These are phyloP conservation scores for Thecocarcelia acutangulata DNA, from an alignment of 2,888 invertebrate species.

Conservation along the genomic window DNA sequence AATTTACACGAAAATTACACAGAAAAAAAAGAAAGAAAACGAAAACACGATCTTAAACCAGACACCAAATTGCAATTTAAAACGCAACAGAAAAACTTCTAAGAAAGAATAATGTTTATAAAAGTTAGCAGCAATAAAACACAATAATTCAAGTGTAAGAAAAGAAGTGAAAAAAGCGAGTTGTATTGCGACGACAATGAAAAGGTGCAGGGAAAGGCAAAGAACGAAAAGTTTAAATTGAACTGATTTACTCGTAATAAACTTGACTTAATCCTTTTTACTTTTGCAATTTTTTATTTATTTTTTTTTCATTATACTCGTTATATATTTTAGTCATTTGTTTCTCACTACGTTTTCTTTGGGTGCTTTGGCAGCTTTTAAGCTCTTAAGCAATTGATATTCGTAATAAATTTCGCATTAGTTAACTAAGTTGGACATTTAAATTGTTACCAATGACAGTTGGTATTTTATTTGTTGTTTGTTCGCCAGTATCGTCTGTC, in stretches of 20 bases:
- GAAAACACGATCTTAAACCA: background rate
- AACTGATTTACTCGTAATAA: conserved; percentile 47
- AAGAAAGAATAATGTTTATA: conserved; percentile 58
- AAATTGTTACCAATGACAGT: conserved; percentile 75
- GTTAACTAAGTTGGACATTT: conserved; percentile 77
- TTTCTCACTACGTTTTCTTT: conserved; percentile 1
- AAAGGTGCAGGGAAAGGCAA: background rate
- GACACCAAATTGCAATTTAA: conserved; percentile 15
- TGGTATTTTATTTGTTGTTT: conserved; percentile 62
- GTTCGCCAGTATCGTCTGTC: background rate
- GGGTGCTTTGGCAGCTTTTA: background rate
- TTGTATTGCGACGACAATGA: background rate
- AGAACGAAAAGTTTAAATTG: conserved; percentile 12
- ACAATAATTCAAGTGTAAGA: conserved; percentile 45
- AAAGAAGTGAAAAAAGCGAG: background rate
- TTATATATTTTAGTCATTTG: conserved; percentile 39
- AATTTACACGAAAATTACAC: conserved; percentile 42
- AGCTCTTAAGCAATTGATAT: conserved; percentile 72
- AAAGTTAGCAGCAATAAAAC: conserved; percentile 48
- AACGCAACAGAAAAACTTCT: conserved; percentile 37
- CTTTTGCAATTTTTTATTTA: background rate
- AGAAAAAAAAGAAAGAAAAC: conserved; percentile 11
- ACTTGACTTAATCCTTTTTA: conserved; percentile 38
- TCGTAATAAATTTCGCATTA: conserved; percentile 77
- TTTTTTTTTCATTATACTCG: background rate